Conservation (phyloP, 1,140 invertebrate genomes). For the Formica selysi region DNA sequence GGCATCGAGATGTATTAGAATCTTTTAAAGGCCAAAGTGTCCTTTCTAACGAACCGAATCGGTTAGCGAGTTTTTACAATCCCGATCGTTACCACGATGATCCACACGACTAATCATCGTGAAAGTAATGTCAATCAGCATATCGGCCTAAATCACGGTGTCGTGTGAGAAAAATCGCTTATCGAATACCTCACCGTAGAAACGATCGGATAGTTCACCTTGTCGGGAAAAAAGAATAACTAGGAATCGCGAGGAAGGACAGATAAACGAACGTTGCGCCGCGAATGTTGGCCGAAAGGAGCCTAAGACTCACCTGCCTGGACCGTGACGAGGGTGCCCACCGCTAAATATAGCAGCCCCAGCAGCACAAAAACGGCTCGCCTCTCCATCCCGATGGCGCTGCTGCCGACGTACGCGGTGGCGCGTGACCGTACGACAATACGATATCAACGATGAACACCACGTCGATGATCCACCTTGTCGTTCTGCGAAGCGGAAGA, state of each 20-base stretch:
- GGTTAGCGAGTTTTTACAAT: no score
- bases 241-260: neutral
- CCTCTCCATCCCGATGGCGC: conserved; percentile 81
- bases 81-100: no score
- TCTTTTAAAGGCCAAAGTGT: no score
- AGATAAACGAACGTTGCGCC: conserved; percentile 50
- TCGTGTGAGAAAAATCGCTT: neutral
- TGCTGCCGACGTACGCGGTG: conserved; percentile 65
- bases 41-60: no score
- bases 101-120: neutral
- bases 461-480: conserved; percentile 10
- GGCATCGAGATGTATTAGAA: no score
- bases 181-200: neutral
- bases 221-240: no score
- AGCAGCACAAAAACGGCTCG: conserved; percentile 81
- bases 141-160: neutral
- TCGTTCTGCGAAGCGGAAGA: neutral
- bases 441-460: conserved; percentile 48
- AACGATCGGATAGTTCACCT: neutral
- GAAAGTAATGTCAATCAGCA: neutral
- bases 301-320: conserved; percentile 80
- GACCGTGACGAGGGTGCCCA: conserved; percentile 79
- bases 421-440: conserved; percentile 71
- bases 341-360: conserved; percentile 84
- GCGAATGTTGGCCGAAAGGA: no score